Evolutionary conservation across 2,797 vertebrate species (phyloP).

Genomic region (Muscicapa comitata): DNA sequence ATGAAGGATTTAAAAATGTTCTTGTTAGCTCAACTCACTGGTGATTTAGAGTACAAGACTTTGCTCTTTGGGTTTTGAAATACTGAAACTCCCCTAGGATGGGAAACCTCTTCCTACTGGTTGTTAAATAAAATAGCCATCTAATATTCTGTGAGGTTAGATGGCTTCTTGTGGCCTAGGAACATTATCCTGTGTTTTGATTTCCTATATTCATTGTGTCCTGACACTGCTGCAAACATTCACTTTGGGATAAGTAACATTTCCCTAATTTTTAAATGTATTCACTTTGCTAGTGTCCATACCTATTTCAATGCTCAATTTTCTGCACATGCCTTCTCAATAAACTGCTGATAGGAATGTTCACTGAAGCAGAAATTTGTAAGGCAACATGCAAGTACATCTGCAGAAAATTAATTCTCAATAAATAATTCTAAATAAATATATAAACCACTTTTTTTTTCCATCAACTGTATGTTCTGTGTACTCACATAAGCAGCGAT

Average conservation of each 20-base stretch:
- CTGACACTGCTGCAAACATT: background rate
- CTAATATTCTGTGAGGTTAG: background rate
- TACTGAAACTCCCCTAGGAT: background rate
- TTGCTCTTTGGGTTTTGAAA: background rate
- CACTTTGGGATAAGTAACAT: background rate
- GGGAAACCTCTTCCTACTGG: background rate
- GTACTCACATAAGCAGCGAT: background rate
- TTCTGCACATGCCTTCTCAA: background rate
- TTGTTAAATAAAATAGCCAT: background rate
- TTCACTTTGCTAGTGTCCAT: background rate
- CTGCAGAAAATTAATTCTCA: background rate
- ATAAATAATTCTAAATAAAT: background rate
- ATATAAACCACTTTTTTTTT: background rate
- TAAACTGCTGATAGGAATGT: background rate
- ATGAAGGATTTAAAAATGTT: background rate
- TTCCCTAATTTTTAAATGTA: background rate
- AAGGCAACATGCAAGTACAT: background rate
- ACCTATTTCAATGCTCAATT: background rate
- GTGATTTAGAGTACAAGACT: slow-evolving; percentile 25
- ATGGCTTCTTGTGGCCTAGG: background rate
- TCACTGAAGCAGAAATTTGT: background rate
- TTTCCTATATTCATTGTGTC: background rate
- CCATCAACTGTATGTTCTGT: background rate
- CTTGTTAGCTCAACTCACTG: background rate
- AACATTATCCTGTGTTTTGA: background rate